Conservation (phyloP, 92 coral and sea anemone genomes). For the Palythoa grandis region DNA sequence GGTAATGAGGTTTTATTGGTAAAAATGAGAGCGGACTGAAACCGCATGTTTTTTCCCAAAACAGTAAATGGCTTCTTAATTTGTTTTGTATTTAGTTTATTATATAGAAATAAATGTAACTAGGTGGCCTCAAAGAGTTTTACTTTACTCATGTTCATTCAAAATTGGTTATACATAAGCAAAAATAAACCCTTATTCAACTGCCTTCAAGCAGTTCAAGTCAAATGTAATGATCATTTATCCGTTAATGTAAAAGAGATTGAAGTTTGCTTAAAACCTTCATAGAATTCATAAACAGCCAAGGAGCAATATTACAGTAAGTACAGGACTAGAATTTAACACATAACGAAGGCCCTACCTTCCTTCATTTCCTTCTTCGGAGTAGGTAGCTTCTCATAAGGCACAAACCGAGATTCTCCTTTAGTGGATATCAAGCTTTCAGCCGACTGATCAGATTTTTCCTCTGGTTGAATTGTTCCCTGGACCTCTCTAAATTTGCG, state of each 20-base stretch:
- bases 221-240: background rate
- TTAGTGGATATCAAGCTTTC: background rate
- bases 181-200: background rate
- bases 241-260: background rate
- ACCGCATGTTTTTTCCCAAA: too few species aligned
- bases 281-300: too few species aligned
- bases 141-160: background rate
- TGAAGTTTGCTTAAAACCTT: too few species aligned
- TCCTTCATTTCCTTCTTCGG: slow-evolving; percentile 34
- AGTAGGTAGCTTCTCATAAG: slow-evolving; percentile 12
- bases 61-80: too few species aligned
- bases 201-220: background rate
- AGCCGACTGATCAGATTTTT: background rate
- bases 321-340: background rate
- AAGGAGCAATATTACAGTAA: background rate
- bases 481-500: slow-evolving; percentile 27
- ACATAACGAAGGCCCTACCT: background rate
- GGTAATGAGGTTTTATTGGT: background rate
- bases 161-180: background rate
- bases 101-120: too few species aligned
- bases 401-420: slow-evolving; percentile 29
- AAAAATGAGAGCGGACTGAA: background rate
- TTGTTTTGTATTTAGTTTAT: too few species aligned
- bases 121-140: background rate
- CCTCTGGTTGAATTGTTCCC: background rate